Base-by-base conservation (phyloP, 1,140 invertebrate species). In the Pentalonia nigronervosa region DNA sequence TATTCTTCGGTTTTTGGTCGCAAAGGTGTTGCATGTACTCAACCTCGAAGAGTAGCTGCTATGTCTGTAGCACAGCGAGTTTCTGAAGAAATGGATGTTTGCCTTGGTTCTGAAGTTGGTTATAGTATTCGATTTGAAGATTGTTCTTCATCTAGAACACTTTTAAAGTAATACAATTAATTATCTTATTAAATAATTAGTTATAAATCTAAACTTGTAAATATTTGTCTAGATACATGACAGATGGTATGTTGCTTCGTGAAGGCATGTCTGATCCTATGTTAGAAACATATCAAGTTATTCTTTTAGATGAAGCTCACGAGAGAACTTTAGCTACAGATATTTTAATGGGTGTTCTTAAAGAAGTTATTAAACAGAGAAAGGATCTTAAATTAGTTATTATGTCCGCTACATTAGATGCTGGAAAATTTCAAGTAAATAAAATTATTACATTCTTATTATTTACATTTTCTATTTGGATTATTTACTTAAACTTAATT, bases 121-220 rank as follows among this genome's bases (percentile, higher is more conserved):
- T 99, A 99, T 95, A 99, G 98, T 94, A 99, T 99, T 94, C 97
- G 99, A 96, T 99, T 99, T 95, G 99, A 99, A 96, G 99, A 99
- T 96, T 99, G 99, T 95, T 99, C 99, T 41, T 98, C 98, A 30
- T 96, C 98, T 1, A 98, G 98, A 95, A 99, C 99, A 0, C 96
- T 99, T 81, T 95, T 98, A 7, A 98, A 97, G 96, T 97, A 95
- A 95, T 95, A 48, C 30, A 45, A 41, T 60, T 34, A 53, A 45
- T 30, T 1, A 41, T 14, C 3, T 25, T 86, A 86, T 87, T 87
- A 0, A 87, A 41, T 84, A 88, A 56, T 45, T 25, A n/a, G 20
- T 53, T 7, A 83, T 89, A 50, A 56, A 76, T 56, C 0, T 60
- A 47, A 14, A 60, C 34, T 34, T 45, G 41, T 91, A 67, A 81